Conservation (phyloP, 1,140 invertebrate genomes). For the Diachasmimorpha longicaudata region DNA sequence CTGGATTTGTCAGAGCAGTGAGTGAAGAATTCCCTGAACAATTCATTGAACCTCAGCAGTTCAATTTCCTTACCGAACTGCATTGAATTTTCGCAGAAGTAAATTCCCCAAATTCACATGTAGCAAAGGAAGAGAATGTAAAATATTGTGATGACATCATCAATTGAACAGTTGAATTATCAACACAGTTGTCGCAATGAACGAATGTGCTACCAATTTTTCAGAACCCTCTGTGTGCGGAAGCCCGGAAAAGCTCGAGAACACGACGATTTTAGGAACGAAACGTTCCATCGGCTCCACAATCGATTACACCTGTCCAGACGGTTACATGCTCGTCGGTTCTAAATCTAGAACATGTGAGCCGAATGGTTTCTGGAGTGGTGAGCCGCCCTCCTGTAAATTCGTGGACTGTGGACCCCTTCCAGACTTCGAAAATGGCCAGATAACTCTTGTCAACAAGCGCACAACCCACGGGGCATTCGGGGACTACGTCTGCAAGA, state of each 20-base stretch:
- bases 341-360: constrained; percentile 73
- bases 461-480: constrained; percentile 80
- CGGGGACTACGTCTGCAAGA: constrained; percentile 78
- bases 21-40: constrained; percentile 59
- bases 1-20: constrained; percentile 91
- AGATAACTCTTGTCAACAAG: constrained; percentile 70
- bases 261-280: constrained; percentile 79
- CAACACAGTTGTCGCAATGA: not conserved
- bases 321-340: constrained; percentile 83
- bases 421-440: constrained; percentile 75
- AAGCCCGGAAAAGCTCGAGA: constrained; percentile 82
- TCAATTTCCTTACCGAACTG: too few relatives aligned
- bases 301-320: constrained; percentile 81
- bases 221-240: constrained; percentile 82
- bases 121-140: too few relatives aligned
- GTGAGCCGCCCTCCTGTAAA: constrained; percentile 80
- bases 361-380: constrained; percentile 81
- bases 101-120: not conserved
- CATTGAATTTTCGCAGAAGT: too few relatives aligned
- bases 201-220: not conserved
- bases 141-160: too few relatives aligned
- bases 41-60: too few relatives aligned
- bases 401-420: constrained; percentile 84
- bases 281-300: constrained; percentile 73
- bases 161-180: too few relatives aligned